Evolutionary conservation across 2,888 invertebrate species (phyloP), one percentile per base, ranked within the genome.

Genomic region (Arrhopalites spinosus): DNA sequence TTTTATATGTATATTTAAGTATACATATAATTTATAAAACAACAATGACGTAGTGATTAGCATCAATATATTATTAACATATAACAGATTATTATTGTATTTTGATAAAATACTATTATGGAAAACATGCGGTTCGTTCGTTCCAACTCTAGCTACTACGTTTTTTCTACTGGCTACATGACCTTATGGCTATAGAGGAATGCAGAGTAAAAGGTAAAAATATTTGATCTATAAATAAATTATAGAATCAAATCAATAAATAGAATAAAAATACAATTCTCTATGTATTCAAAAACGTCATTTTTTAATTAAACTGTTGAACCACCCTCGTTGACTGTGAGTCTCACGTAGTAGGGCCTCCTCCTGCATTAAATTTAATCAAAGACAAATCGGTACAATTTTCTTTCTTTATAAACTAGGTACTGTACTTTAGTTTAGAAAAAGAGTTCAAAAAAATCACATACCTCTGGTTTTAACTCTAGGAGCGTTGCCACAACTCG

Each of bases 401-500:
- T n/a, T n/a, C n/a, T n/a, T n/a, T n/a, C n/a, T n/a, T n/a, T n/a
- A n/a, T n/a, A n/a, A n/a, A n/a, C n/a, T n/a, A n/a, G n/a, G n/a
- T n/a, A n/a, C n/a, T n/a, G n/a, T n/a, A n/a, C n/a, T n/a, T n/a
- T n/a, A n/a, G n/a, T n/a, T n/a, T n/a, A n/a, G n/a, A n/a, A n/a
- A n/a, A n/a, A n/a, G n/a, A n/a, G n/a, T n/a, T n/a, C n/a, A n/a
- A n/a, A n/a, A n/a, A n/a, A n/a, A n/a, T 36, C 11, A 36, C 36
- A 36, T 36, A 36, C 36, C 30, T 81, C 81, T 36, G 80, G 79
- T 11, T 78, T 78, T 13, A 81, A 69, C 61, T 81, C 80, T 20
- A 81, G 67, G 17, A 81, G 76, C 30, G 80, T 81, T 3, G 79
- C 81, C 1, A 81, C 81, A 45, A 81, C 81, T n/a, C 79, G 75